A percentile compares a stretch with the other conserved stretches of the same genome.
Conservation (phyloP, 2,797 vertebrate genomes). For the Chromis chromis region DNA sequence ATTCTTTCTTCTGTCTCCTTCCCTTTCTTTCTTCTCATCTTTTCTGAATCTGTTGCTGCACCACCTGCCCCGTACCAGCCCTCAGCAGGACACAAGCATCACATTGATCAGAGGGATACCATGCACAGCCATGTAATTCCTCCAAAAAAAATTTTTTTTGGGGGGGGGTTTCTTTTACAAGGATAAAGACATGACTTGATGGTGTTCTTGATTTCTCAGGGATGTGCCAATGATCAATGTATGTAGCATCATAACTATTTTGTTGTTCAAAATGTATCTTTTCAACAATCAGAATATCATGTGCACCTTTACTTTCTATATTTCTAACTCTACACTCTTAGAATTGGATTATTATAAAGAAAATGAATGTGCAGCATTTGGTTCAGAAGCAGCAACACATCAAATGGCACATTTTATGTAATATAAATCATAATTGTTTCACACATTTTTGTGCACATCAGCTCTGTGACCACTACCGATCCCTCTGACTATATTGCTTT, state of each 20-base stretch:
- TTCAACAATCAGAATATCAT: conserved; percentile 42
- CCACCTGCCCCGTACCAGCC: conserved; percentile 42
- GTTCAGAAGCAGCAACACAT: conserved; percentile 59
- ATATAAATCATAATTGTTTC: conserved; percentile 51
- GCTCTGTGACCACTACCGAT: conserved; percentile 34
- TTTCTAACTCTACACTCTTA: conserved; percentile 49
- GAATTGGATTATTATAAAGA: conserved; percentile 65
- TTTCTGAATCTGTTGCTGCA: conserved; percentile 37
- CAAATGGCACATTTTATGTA: conserved; percentile 69
- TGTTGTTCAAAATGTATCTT: conserved; percentile 7
- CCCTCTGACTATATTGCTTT: conserved; percentile 48
- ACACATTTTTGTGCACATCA: conserved; percentile 55
- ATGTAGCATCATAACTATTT: conserved; percentile 15
- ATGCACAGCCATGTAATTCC: conserved; percentile 44
- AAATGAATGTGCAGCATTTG: conserved; percentile 58
- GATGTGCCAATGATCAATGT: conserved; percentile 1
- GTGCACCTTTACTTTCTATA: conserved; percentile 2
- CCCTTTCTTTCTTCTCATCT: conserved; percentile 24
- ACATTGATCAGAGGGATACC: conserved; percentile 49
- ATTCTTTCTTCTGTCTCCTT: conserved; percentile 38
- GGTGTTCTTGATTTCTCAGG: conserved; percentile 22
- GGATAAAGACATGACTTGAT: conserved; percentile 11
- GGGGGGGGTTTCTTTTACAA: neutral
- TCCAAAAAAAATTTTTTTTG: conserved; percentile 22
- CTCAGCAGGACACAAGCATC: conserved; percentile 54